A percentile compares a stretch with the other conserved stretches of the same genome.
phyloP scores from a whole-genome alignment of 2,113 vertebrate genomes.

The Sinocyclocheilus anshuiensis region DNA sequence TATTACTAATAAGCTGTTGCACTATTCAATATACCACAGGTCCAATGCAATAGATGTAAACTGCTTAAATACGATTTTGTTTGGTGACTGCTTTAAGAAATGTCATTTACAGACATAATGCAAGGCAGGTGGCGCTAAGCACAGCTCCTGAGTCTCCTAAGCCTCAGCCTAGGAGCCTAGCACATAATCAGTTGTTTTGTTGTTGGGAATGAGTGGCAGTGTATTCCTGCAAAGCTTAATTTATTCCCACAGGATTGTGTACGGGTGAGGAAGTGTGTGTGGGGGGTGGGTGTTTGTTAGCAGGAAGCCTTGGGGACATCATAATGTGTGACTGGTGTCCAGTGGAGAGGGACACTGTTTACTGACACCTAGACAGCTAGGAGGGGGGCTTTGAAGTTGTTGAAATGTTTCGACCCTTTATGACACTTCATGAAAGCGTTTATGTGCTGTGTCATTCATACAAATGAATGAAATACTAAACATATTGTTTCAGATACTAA shows the following conservation, averaged over 20 bases:
- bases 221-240: constrained; percentile 69
- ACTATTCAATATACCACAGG: background rate
- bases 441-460: background rate
- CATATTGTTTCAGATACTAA: background rate
- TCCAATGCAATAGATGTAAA: background rate
- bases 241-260: constrained; percentile 61
- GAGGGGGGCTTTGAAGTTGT: background rate
- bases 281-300: constrained; percentile 45
- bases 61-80: background rate
- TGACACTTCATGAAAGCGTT: background rate
- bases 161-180: background rate
- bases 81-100: constrained; percentile 9
- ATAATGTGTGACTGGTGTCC: constrained; percentile 57
- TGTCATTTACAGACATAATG: constrained; percentile 8
- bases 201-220: constrained; percentile 66
- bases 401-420: background rate
- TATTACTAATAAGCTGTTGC: background rate
- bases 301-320: constrained; percentile 62
- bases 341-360: constrained; percentile 52
- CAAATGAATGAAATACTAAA: background rate
- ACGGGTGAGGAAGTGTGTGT: constrained; percentile 11
- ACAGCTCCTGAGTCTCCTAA: constrained; percentile 21
- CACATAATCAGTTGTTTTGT: constrained; percentile 67
- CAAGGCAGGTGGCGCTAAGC: background rate
- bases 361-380: constrained; percentile 27